These are phyloP conservation scores for Pseudorhiza aurosa DNA, from an alignment of 30 jellyfish, hydroid and myxozoan genomes.

Conservation along the genomic window DNA sequence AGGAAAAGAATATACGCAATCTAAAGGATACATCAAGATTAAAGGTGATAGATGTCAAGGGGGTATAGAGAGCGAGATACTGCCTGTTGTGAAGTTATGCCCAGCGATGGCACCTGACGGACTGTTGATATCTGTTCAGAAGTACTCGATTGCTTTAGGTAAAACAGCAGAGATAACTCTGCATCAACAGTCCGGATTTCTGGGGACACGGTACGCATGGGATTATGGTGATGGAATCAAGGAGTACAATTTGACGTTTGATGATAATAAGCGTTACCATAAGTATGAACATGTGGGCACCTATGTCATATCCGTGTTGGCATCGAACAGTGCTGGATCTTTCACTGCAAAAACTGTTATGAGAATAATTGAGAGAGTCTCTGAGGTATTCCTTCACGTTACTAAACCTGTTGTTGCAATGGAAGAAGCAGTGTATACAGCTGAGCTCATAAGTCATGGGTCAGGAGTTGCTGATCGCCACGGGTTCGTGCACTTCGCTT, in stretches of 20 bases:
- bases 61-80: conserved; percentile 76
- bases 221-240: conserved; percentile 68
- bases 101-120: conserved; percentile 82
- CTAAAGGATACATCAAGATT: conserved; percentile 76
- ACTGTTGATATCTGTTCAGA: conserved; percentile 44
- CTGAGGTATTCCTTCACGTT: conserved; percentile 45
- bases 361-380: conserved; percentile 65
- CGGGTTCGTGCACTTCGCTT: conserved; percentile 73
- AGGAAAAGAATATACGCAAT: conserved; percentile 42
- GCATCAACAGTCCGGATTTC: conserved; percentile 66
- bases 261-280: conserved; percentile 54
- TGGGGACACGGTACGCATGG: conserved; percentile 77
- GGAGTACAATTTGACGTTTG: conserved; percentile 60
- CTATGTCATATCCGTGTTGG: conserved; percentile 66
- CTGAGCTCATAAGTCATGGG: conserved; percentile 39
- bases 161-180: conserved; percentile 29
- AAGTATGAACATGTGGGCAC: conserved; percentile 56
- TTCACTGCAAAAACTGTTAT: conserved; percentile 60
- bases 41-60: conserved; percentile 80
- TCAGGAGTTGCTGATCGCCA: conserved; percentile 33
- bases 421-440: conserved; percentile 42
- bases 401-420: conserved; percentile 59
- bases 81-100: conserved; percentile 62
- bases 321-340: conserved; percentile 66
- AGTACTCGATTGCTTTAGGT: conserved; percentile 62